phyloP scores from a whole-genome alignment of 2,888 invertebrate species.

The Micoletzkya japonica region DNA sequence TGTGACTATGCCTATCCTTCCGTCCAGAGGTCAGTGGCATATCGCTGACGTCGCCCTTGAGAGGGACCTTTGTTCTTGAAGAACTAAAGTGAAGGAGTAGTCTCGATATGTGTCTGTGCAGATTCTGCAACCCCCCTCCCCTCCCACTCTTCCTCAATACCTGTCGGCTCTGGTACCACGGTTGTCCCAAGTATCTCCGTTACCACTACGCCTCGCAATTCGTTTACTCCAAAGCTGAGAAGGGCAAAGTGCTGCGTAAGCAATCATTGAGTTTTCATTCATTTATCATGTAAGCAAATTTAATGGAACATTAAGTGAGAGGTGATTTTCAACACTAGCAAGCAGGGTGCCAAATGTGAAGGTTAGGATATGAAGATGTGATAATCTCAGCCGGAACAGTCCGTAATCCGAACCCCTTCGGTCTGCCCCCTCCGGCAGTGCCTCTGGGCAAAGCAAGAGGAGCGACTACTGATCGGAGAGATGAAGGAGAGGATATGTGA shows the following conservation, averaged over 20 bases:
- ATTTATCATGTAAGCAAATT: too few relatives aligned
- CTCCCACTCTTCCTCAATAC: slow-evolving; percentile 56
- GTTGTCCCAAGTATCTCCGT: slow-evolving; percentile 52
- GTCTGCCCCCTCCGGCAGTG: slow-evolving; percentile 7
- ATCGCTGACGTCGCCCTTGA: not conserved
- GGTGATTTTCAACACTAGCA: not conserved
- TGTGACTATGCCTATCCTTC: slow-evolving; percentile 55
- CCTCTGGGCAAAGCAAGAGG: slow-evolving; percentile 1
- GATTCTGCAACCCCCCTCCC: slow-evolving; percentile 59
- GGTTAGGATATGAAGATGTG: too few relatives aligned
- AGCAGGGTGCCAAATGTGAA: too few relatives aligned
- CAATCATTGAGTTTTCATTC: too few relatives aligned
- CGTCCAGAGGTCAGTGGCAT: slow-evolving; percentile 38
- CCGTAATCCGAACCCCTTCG: slow-evolving; percentile 25
- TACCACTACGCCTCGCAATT: slow-evolving; percentile 59
- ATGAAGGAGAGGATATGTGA: too few relatives aligned
- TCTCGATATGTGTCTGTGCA: not conserved
- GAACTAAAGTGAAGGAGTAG: too few relatives aligned
- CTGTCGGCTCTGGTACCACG: slow-evolving; percentile 56
- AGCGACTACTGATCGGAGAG: slow-evolving; percentile 1
- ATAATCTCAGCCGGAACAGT: slow-evolving; percentile 20
- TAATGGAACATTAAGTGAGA: not conserved
- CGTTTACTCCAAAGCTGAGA: slow-evolving; percentile 56
- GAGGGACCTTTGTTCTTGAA: too few relatives aligned
- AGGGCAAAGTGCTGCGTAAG: slow-evolving; percentile 51